Evolutionary conservation across 53 echinoderm and acorn worm genomes (phyloP), one percentile per base, ranked within the genome.

Genomic region (Apostichopus leukothele): DNA sequence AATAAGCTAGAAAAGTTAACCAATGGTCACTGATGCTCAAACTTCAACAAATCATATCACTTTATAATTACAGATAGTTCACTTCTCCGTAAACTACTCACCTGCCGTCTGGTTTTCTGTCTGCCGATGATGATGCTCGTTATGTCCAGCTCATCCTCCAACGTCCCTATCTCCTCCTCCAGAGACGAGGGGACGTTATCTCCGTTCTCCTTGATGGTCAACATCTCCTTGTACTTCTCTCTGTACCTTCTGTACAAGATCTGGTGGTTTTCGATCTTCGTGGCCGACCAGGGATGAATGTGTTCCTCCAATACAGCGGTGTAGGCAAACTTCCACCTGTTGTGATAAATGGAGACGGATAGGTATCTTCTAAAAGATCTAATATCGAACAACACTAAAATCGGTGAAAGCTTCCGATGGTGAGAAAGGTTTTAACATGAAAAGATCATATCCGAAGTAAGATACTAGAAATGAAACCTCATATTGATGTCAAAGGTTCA

Each of bases 271-370:
- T 94, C 90, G 4, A 95, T 92, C n/a, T 94, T 84, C 4, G 57
- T 75, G 19, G 87, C 52, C 0, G 98, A 98, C 98, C 95, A 98
- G 1, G 94, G 95, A 63, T 91, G 88, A 74, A 97, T 95, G 83
- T 97, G 95, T 60, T 98, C 95, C 53, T 98, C 92, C 10, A 95
- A 21, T 26, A 95, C 94, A 88, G 92, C 85, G 13, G 71, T 94
- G 79, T 95, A 95, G 19, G 95, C 95, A 79, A 93, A 98, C 59
- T 90, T 91, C 98, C 98, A 98, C 95, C 95, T 98, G 76, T 50
- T 18, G 79, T 52, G 71, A 71, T n/a, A 71, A 71, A 71, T 18
- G 14, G 6, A 71, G 16, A 71, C 13, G 5, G 63, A 9, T 3
- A 57, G 9, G 57, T 1, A 57, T 57, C 0, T 57, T 39, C 39